Evolutionary conservation across 1,140 invertebrate genomes (phyloP).

Genomic region (Cryptotermes secundus): DNA sequence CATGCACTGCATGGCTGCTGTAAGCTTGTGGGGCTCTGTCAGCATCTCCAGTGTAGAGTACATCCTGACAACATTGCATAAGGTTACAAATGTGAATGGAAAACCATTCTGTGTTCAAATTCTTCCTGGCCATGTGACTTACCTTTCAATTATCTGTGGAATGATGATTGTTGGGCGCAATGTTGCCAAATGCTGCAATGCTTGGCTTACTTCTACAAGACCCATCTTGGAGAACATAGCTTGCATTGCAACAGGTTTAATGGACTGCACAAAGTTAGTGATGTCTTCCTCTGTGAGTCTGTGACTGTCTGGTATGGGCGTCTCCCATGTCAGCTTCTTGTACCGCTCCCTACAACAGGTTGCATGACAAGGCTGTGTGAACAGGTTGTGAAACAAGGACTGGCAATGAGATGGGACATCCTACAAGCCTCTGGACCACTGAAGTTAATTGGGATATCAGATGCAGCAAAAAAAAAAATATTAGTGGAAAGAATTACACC

Average conservation of each 20-base stretch:
- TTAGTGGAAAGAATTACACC: too few species aligned
- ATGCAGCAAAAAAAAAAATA: too few species aligned
- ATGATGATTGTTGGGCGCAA: conserved; percentile 81
- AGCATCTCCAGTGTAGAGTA: conserved; percentile 78
- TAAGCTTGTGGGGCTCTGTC: conserved; percentile 84
- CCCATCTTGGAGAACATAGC: conserved; percentile 78
- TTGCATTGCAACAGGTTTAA: conserved; percentile 66
- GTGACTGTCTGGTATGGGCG: conserved; percentile 62
- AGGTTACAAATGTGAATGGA: background rate
- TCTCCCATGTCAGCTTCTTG: conserved; percentile 64
- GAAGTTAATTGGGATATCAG: too few species aligned
- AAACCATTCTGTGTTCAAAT: background rate
- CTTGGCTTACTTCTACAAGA: conserved; percentile 61
- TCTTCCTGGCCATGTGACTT: background rate
- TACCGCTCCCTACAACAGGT: conserved; percentile 55
- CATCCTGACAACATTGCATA: conserved; percentile 50
- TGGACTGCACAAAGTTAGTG: conserved; percentile 75
- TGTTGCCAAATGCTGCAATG: conserved; percentile 73
- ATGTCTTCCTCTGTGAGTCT: conserved; percentile 80
- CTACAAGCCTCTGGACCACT: too few species aligned
- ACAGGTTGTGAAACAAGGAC: too few species aligned
- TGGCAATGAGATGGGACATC: too few species aligned
- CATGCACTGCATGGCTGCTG: conserved; percentile 74
- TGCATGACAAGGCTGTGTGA: too few species aligned
- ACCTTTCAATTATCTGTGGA: conserved; percentile 77